Conservation (phyloP, 2,888 invertebrate genomes). For the Anodontia alba region DNA sequence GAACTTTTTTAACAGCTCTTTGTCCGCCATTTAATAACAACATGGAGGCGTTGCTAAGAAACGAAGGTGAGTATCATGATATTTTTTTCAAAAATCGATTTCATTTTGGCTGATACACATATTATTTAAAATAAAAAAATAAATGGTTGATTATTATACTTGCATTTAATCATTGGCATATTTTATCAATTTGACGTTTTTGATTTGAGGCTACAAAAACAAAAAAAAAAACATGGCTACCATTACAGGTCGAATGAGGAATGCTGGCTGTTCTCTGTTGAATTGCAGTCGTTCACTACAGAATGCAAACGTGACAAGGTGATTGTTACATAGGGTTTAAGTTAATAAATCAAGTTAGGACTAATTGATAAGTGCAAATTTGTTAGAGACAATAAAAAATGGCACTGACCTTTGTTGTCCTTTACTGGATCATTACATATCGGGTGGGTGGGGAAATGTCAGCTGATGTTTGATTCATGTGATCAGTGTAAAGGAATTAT, state of each 20-base stretch:
- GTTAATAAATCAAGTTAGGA: too few species aligned
- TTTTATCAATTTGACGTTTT: not conserved
- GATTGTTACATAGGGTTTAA: not conserved
- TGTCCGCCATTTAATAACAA: conserved; percentile 71
- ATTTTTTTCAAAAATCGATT: too few species aligned
- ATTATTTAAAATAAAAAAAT: too few species aligned
- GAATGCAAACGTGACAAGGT: not conserved
- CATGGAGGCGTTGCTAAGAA: conserved; percentile 62
- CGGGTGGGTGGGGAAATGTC: conserved; percentile 49
- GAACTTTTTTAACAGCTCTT: not conserved
- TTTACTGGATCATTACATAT: conserved; percentile 16
- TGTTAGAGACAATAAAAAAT: too few species aligned
- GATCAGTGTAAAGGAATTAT: too few species aligned
- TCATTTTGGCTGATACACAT: too few species aligned
- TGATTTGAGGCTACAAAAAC: conserved; percentile 36
- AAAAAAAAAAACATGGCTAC: conserved; percentile 50
- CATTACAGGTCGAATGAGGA: conserved; percentile 39
- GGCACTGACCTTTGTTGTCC: conserved; percentile 48
- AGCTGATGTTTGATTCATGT: too few species aligned
- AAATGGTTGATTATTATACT: too few species aligned
- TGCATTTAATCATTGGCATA: too few species aligned
- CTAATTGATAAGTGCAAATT: too few species aligned
- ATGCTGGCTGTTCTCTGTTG: conserved; percentile 31
- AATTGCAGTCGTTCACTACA: conserved; percentile 26
- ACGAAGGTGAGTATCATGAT: conserved; percentile 8